Percentiles rank a stretch among this genome's conserved stretches.
Conservation (phyloP, 2,797 vertebrate genomes). For the Fistularia commersonii region DNA sequence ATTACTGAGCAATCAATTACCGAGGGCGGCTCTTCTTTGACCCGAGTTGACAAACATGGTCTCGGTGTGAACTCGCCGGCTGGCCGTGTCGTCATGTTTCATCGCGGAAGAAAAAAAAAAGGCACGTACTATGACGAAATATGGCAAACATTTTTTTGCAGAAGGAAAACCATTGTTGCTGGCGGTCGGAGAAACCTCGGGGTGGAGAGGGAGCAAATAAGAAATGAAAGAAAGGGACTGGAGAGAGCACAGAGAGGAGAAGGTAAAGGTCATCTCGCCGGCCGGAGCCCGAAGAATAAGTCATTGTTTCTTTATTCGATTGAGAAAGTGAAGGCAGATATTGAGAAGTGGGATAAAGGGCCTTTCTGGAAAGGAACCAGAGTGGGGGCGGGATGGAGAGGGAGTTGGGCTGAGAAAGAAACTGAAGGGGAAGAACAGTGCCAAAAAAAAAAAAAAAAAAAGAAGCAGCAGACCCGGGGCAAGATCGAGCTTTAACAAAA, state of each 20-base stretch:
- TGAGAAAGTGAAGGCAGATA: slow-evolving; percentile 47
- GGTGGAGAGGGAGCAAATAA: slow-evolving; percentile 1
- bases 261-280: slow-evolving; percentile 34
- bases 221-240: slow-evolving; percentile 9
- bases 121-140: neutral
- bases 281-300: slow-evolving; percentile 34
- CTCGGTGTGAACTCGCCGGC: slow-evolving; percentile 58
- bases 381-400: slow-evolving; percentile 13
- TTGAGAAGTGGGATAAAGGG: slow-evolving; percentile 50
- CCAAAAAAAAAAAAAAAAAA: slow-evolving; percentile 32
- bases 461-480: slow-evolving; percentile 10
- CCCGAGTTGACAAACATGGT: slow-evolving; percentile 64
- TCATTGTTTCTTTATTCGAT: slow-evolving; percentile 41
- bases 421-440: slow-evolving; percentile 28
- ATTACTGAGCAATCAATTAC: slow-evolving; percentile 66
- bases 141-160: neutral
- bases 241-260: slow-evolving; percentile 9
- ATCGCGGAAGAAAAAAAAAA: neutral
- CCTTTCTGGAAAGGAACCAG: slow-evolving; percentile 9
- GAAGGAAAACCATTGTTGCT: neutral
- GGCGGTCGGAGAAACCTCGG: slow-evolving; percentile 5
- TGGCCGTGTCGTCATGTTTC: slow-evolving; percentile 1
- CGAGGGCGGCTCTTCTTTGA: slow-evolving; percentile 55
- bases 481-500: slow-evolving; percentile 30
- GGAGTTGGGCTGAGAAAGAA: slow-evolving; percentile 35